These are phyloP conservation scores for Tapirus terrestris DNA, from an alignment of 2,113 vertebrate species.

Conservation along the genomic window DNA sequence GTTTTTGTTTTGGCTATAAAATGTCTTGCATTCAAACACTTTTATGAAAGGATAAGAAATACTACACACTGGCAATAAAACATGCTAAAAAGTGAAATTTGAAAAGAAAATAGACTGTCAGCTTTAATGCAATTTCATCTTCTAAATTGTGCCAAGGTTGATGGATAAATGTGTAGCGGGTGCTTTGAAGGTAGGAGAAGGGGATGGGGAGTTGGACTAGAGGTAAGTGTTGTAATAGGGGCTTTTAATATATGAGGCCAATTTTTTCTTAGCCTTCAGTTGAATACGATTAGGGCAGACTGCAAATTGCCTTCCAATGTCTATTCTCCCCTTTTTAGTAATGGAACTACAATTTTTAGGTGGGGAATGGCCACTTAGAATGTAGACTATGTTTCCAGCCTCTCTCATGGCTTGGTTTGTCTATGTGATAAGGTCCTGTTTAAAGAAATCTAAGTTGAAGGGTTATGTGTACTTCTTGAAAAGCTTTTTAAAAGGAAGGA, in stretches of 20 bases:
- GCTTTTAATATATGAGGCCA: background rate
- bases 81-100: background rate
- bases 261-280: background rate
- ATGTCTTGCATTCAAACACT: background rate
- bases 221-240: background rate
- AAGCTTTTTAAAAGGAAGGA: background rate
- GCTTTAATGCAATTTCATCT: background rate
- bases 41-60: background rate
- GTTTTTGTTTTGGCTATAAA: no score
- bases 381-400: background rate
- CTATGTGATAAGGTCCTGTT: background rate
- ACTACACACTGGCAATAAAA: background rate
- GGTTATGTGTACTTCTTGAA: background rate
- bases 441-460: background rate
- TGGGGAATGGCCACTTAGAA: background rate
- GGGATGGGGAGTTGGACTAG: background rate
- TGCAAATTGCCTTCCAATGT: background rate
- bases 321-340: background rate
- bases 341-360: background rate
- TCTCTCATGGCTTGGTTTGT: background rate
- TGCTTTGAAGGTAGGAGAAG: background rate
- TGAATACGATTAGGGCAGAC: background rate
- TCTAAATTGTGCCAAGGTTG: background rate
- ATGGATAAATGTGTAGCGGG: background rate
- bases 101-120: background rate